Evolutionary conservation across 2,888 invertebrate genomes (phyloP), one percentile per base, ranked within the genome.

Genomic region (Tenthredo amoena): DNA sequence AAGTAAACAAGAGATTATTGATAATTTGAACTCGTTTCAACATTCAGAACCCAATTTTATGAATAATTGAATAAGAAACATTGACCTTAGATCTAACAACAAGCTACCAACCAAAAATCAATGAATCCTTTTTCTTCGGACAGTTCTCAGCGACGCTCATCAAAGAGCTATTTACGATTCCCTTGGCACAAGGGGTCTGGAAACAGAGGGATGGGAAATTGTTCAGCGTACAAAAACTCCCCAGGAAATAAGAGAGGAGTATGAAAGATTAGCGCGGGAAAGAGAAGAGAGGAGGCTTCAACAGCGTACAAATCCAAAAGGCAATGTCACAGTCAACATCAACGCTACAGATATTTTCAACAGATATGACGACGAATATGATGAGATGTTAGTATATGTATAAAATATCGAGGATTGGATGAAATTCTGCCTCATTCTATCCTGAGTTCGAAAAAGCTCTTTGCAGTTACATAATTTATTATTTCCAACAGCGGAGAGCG

Each of bases 161-260:
- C 97, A 97, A 92, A 95, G 99, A 92, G 99, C 98, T 0, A 99
- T 99, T 88, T 99, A 99, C 94, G 99, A 99, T 94, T 96, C 96
- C 0, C 90, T 96, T 88, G 95, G 95, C 93, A 93, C 97, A 84
- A 96, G 97, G 91, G 99, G 99, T 0, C 94, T 99, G 43, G 97
- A 98, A 93, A 98, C 98, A 0, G 98, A 99, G 91, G 99, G 99
- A 84, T 99, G 99, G 98, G 98, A 99, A 94, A 95, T 99, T 50
- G 97, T 99, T 47, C 97, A 98, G 90, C 95, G 98, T 58, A 98
- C 97, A 1, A 97, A 97, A 92, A 99, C 99, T 2, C 98, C 99
- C 1, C 96, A 98, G 89, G 99, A 99, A 95, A 99, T 99, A 86
- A 95, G 99, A 85, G 99, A 99, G 86, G 99, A 99, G 94, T 99